A percentile compares a stretch with the other conserved stretches of the same genome.
Conservation (phyloP, 2,113 vertebrate species). For the Myotis yumanensis region DNA sequence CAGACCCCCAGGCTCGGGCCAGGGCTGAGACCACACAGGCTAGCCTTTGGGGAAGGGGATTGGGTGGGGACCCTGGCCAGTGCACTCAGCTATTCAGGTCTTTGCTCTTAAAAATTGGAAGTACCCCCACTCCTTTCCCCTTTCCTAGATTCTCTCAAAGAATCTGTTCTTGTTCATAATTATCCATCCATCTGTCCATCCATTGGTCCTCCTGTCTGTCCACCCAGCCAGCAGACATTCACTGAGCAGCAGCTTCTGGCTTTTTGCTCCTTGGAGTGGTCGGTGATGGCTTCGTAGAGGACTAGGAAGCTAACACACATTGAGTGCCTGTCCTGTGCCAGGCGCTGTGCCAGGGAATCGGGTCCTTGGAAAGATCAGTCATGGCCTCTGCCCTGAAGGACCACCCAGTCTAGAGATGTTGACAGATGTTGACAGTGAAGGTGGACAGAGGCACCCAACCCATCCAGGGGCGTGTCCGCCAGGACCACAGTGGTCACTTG, state of each 20-base stretch:
- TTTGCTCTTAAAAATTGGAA: background rate
- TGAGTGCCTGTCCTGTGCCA: background rate
- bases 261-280: background rate
- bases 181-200: background rate
- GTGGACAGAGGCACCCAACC: background rate
- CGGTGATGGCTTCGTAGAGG: background rate
- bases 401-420: background rate
- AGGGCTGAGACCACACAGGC: slow-evolving; percentile 38
- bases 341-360: background rate
- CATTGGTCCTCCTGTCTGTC: background rate
- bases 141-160: background rate
- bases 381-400: background rate
- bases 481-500: background rate
- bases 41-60: slow-evolving; percentile 1
- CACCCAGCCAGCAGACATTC: background rate
- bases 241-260: background rate
- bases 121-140: too few relatives aligned
- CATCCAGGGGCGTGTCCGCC: too few relatives aligned
- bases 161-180: background rate
- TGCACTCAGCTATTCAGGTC: background rate
- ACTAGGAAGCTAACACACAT: background rate
- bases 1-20: background rate
- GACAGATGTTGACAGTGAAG: background rate
- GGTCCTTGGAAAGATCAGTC: background rate
- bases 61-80: background rate